Conservation (phyloP, 2,797 vertebrate species). For the Scolopax rusticola region DNA sequence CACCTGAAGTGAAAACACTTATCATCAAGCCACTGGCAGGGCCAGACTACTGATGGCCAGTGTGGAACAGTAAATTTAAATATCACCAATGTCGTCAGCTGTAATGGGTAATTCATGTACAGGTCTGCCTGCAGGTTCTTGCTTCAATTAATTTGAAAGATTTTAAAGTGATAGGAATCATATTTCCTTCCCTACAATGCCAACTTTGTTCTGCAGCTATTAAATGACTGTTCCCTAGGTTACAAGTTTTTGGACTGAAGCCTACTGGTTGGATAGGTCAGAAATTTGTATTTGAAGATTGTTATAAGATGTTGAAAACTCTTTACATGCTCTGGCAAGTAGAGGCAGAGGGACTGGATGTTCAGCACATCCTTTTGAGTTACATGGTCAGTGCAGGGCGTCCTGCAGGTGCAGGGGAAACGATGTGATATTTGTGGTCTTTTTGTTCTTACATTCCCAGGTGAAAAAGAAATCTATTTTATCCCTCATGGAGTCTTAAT, state of each 20-base stretch:
- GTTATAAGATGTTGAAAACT: not conserved
- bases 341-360: not conserved
- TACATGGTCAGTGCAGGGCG: not conserved
- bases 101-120: not conserved
- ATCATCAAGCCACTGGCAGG: not conserved
- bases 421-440: not conserved
- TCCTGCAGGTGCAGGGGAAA: not conserved
- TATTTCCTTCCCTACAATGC: not conserved
- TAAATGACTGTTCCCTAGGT: not conserved
- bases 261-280: not conserved
- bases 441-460: not conserved
- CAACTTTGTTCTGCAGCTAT: not conserved
- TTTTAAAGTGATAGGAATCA: not conserved
- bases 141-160: not conserved
- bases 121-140: rapidly evolving
- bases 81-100: not conserved
- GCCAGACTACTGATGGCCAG: not conserved
- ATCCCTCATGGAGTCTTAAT: rapidly evolving
- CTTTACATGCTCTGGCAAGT: not conserved
- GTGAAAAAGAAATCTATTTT: not conserved
- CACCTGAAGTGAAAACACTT: not conserved
- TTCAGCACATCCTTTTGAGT: not conserved
- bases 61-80: not conserved
- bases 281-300: not conserved
- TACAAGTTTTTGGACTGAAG: not conserved